phyloP scores from a whole-genome alignment of 2,113 vertebrate genomes.

The Sclerurus mexicanus region DNA sequence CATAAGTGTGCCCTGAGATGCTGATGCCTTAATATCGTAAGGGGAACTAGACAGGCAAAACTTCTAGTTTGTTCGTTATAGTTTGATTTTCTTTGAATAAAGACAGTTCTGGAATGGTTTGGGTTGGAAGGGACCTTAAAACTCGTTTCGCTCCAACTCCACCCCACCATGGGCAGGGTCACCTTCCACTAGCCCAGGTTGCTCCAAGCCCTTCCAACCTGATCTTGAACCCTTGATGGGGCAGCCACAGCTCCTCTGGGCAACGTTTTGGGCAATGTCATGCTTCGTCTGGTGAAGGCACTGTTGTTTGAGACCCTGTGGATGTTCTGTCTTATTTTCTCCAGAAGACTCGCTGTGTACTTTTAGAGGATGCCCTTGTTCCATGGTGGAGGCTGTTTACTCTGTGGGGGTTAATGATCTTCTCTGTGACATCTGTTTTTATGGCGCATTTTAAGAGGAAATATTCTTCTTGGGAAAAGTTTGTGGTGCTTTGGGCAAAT shows the following conservation, averaged over 20 bases:
- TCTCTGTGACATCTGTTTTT: background rate
- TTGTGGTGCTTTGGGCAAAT: background rate
- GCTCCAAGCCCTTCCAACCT: background rate
- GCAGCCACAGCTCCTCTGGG: background rate
- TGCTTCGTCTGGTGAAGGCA: background rate
- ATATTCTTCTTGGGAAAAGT: background rate
- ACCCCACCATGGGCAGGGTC: background rate
- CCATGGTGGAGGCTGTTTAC: background rate
- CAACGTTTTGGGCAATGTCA: background rate
- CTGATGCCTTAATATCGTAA: background rate
- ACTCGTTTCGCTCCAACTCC: fast-evolving
- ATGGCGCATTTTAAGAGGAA: background rate
- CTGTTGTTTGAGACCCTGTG: background rate
- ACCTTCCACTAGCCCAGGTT: background rate
- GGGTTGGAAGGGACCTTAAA: background rate
- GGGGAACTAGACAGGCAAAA: background rate
- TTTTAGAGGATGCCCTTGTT: background rate
- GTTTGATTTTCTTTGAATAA: background rate
- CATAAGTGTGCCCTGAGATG: background rate
- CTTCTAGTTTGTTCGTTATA: background rate
- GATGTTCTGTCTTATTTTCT: background rate
- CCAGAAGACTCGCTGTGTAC: background rate
- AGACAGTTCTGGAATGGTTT: background rate
- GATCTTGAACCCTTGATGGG: background rate
- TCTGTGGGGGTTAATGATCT: background rate